These are phyloP conservation scores for Ceratitis capitata DNA, from an alignment of 1,140 invertebrate species.

Conservation along the genomic window DNA sequence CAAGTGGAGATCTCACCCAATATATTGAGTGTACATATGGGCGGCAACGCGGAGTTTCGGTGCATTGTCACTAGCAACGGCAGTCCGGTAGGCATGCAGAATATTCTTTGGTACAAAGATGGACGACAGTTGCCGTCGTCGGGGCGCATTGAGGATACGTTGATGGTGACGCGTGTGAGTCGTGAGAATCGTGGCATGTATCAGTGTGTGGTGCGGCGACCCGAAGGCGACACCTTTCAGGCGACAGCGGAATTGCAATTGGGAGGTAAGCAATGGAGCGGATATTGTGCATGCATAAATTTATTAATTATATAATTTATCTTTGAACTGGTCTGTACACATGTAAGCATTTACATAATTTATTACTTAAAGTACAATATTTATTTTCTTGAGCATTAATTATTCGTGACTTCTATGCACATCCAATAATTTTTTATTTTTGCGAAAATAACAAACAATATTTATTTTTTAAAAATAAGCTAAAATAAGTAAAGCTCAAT, in stretches of 20 bases:
- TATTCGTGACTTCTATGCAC: too few species aligned
- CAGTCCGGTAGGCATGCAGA: constrained; percentile 64
- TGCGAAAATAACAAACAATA: too few species aligned
- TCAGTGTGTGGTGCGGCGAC: constrained; percentile 80
- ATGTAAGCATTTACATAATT: too few species aligned
- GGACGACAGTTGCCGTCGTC: constrained; percentile 75
- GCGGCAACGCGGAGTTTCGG: constrained; percentile 78
- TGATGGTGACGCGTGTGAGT: constrained; percentile 75
- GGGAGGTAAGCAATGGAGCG: constrained; percentile 78
- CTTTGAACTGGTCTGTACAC: too few species aligned
- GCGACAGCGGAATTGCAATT: constrained; percentile 81
- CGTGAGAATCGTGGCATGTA: constrained; percentile 87
- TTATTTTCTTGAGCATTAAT: too few species aligned
- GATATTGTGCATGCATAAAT: too few species aligned
- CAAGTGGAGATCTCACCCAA: constrained; percentile 77
- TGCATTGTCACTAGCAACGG: constrained; percentile 71
- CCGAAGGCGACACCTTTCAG: constrained; percentile 81
- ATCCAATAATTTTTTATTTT: too few species aligned
- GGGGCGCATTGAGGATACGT: constrained; percentile 72
- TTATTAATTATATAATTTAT: too few species aligned
- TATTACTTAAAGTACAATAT: too few species aligned
- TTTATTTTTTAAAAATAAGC: too few species aligned
- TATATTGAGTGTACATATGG: constrained; percentile 79
- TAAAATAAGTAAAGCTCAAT: too few species aligned
- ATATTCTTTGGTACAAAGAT: constrained; percentile 78